A percentile compares a stretch with the other conserved stretches of the same genome.
phyloP scores from a whole-genome alignment of 2,888 invertebrate species.

The Machimus rusticus region DNA sequence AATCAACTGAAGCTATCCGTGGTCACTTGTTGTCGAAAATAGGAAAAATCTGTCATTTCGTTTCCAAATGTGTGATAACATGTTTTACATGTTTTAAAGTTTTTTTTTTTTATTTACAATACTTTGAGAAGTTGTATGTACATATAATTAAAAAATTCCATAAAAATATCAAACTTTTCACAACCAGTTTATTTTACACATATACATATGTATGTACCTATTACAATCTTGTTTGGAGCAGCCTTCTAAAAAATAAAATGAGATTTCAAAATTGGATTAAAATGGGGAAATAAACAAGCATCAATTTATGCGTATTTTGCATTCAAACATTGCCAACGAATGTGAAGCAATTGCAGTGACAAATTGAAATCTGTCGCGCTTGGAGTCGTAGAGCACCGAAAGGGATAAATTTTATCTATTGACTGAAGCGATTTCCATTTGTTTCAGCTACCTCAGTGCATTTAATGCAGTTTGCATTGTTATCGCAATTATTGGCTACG shows the following conservation, averaged over 20 bases:
- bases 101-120: no score
- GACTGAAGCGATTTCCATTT: not conserved
- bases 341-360: not conserved
- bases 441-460: not conserved
- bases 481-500: conserved; percentile 8
- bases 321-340: not conserved
- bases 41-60: no score
- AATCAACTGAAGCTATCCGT: no score
- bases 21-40: no score
- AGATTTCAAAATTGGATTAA: not conserved
- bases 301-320: not conserved
- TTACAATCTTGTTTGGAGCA: not conserved
- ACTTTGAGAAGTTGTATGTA: no score
- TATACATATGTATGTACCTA: not conserved
- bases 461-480: not conserved
- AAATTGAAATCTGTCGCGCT: not conserved
- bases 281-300: not conserved
- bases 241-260: not conserved
- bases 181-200: not conserved
- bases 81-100: no score
- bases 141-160: not conserved
- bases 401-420: conserved; percentile 4
- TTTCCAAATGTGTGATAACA: no score
- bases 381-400: not conserved
- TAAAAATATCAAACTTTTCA: not conserved